Evolutionary conservation across 2,113 vertebrate genomes (phyloP), one percentile per base, ranked within the genome.

Genomic region (Nesoenas mayeri): DNA sequence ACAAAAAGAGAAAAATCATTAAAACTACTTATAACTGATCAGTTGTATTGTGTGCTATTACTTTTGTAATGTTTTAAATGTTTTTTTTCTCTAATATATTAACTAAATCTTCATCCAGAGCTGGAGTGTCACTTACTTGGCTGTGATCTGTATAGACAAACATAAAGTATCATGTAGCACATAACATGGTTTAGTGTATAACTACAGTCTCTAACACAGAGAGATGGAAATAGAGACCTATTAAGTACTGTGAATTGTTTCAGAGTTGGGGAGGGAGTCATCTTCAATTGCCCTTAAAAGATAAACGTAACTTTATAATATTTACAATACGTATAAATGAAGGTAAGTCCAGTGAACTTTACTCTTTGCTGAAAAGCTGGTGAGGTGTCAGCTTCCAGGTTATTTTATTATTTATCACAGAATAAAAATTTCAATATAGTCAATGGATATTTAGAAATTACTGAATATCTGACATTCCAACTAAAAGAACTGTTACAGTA

Each of bases 11-110:
- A 88, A 92, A 85, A 95, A 73, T 53, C 58, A 96, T 86, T 97
- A 92, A 96, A 89, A 84, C 73, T 89, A 86, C 95, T 95, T 96
- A 65, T 48, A 95, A 94, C 56, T 91, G 53, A 88, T 95, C n/a
- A 95, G 17, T 89, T 92, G 67, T 87, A 71, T 93, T 89, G 83
- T 90, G 87, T 85, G 47, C 78, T 86, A 0, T 89, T 85, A 47
- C 67, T 85, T 7, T 47, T 87, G 8, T 67, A 78, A 25, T 93
- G 64, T 44, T 79, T 62, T 80, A 57, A 42, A 62, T 6, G 50
- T 38, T 58, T 94, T 93, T 66, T 75, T 31, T 25, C 72, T 62
- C 56, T 69, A 42, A 18, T 83, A 47, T 47, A 47, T 19, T 47
- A 47, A 75, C 34, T 91, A 32, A 42, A 92, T 73, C 69, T 77